A percentile compares a stretch with the other conserved stretches of the same genome.
These are phyloP conservation scores for Hemicrepidius hirtus DNA, from an alignment of 2,888 invertebrate species.

Conservation along the genomic window DNA sequence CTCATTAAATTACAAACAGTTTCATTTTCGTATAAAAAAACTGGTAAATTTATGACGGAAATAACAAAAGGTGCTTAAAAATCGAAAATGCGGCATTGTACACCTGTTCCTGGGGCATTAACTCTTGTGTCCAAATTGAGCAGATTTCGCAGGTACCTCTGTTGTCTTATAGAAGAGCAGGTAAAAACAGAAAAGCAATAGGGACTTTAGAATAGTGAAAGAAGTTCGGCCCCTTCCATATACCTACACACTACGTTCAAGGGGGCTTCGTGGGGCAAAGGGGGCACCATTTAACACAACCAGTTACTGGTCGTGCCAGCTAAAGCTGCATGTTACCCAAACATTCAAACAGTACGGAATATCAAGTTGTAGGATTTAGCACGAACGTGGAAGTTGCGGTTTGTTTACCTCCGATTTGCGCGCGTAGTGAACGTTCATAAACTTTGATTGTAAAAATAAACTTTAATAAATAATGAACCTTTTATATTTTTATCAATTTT, in stretches of 20 bases:
- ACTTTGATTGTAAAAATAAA: not conserved
- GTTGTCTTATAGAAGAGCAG: slow-evolving; percentile 11
- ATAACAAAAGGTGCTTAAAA: not conserved
- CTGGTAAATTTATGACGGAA: not conserved
- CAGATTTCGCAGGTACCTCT: slow-evolving; percentile 17
- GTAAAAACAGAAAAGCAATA: slow-evolving; percentile 19
- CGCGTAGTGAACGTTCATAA: not conserved
- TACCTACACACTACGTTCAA: not conserved
- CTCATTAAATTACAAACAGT: too few relatives aligned
- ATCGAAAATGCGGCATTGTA: not conserved
- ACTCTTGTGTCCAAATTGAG: slow-evolving; percentile 3
- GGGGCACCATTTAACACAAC: slow-evolving; percentile 70
- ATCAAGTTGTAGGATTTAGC: slow-evolving; percentile 10
- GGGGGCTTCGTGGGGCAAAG: slow-evolving; percentile 65
- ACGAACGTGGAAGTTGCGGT: slow-evolving; percentile 70
- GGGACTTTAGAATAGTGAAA: not conserved
- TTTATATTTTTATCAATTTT: slow-evolving; percentile 55
- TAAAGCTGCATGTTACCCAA: slow-evolving; percentile 22
- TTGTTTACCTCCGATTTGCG: slow-evolving; percentile 60
- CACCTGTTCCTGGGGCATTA: slow-evolving; percentile 19
- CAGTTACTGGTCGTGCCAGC: slow-evolving; percentile 60
- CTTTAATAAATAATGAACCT: slow-evolving; percentile 50
- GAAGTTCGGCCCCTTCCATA: slow-evolving; percentile 14
- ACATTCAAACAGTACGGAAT: slow-evolving; percentile 23
- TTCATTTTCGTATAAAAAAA: too few relatives aligned